phyloP scores from a whole-genome alignment of 2,797 vertebrate genomes.

The Enoplosus armatus region DNA sequence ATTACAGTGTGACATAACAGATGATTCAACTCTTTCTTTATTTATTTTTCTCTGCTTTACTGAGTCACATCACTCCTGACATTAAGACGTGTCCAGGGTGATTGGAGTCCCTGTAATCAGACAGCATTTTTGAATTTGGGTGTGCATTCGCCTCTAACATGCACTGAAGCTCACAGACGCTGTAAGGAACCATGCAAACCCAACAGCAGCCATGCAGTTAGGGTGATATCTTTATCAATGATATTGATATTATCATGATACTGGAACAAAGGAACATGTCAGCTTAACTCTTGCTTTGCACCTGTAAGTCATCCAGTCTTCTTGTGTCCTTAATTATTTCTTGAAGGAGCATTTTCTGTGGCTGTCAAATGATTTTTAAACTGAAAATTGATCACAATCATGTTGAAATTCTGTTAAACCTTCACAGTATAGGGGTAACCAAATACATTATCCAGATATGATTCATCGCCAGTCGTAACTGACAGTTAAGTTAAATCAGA shows the following conservation, averaged over 20 bases:
- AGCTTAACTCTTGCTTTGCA: neutral
- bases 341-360: neutral
- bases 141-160: neutral
- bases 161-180: neutral
- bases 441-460: neutral
- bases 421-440: neutral
- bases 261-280: neutral
- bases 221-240: neutral
- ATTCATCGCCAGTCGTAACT: neutral
- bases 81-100: neutral
- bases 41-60: neutral
- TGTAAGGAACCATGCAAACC: neutral
- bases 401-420: neutral
- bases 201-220: neutral
- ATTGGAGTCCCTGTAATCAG: neutral
- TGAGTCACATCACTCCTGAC: neutral
- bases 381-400: neutral
- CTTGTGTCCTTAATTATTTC: neutral
- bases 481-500: too few species aligned
- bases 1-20: neutral
- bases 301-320: neutral
- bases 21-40: neutral
- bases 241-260: neutral
- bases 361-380: neutral
- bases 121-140: neutral